phyloP scores from a whole-genome alignment of 2,113 vertebrate species.

The Prunella himalayana region DNA sequence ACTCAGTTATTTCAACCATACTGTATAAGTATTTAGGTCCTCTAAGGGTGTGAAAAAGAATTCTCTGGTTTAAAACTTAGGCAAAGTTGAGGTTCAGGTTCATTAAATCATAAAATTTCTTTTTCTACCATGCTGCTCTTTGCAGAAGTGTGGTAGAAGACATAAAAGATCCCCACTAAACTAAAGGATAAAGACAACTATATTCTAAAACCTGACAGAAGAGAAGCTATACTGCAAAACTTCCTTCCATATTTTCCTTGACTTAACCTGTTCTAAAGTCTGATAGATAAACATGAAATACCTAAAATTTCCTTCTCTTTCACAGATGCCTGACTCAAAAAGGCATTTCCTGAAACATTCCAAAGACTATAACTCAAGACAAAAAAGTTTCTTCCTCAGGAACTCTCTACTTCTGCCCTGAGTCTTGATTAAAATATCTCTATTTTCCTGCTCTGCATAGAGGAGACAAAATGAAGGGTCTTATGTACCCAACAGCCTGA shows the following conservation, averaged over 20 bases:
- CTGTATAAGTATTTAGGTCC: neutral
- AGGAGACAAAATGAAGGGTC: neutral
- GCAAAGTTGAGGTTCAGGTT: neutral
- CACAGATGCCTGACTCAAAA: neutral
- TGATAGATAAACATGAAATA: neutral
- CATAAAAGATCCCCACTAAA: neutral
- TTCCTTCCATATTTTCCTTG: neutral
- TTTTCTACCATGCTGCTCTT: neutral
- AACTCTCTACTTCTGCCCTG: neutral
- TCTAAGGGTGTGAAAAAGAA: neutral
- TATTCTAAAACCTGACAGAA: neutral
- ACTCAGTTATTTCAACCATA: neutral
- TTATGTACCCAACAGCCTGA: neutral
- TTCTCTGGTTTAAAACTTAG: neutral
- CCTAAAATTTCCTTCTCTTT: neutral
- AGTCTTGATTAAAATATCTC: neutral
- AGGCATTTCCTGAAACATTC: neutral
- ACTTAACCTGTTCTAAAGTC: neutral
- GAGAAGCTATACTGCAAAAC: neutral
- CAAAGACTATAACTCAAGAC: neutral
- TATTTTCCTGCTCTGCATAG: neutral
- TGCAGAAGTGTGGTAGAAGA: neutral
- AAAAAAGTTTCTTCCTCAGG: neutral
- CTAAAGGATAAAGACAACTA: neutral
- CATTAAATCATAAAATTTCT: neutral